Conservation (phyloP, 1,140 invertebrate genomes). For the Musca vetustissima region DNA sequence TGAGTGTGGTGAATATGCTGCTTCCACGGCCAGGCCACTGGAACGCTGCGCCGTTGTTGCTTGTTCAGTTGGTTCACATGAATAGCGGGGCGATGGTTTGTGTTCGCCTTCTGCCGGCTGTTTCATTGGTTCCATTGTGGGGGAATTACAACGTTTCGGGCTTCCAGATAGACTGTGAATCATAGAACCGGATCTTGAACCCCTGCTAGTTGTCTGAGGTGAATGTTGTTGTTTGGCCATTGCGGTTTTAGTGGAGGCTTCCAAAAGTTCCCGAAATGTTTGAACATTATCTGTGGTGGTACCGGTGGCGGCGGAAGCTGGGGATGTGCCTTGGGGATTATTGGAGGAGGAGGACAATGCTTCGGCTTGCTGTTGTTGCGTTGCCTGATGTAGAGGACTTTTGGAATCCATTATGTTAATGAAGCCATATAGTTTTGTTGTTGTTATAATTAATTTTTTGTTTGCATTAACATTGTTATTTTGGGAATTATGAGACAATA, state of each 20-base stretch:
- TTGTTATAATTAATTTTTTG: no score
- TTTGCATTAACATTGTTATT: no score
- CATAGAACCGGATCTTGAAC: background rate
- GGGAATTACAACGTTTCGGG: background rate
- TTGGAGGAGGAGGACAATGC: no score
- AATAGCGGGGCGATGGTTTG: no score
- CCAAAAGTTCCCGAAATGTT: no score
- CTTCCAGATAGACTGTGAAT: background rate
- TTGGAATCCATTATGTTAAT: conserved; percentile 6
- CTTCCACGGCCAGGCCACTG: background rate
- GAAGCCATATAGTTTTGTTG: background rate
- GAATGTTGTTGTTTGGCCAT: conserved; percentile 11
- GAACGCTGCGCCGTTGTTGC: conserved; percentile 25
- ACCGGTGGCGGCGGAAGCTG: no score
- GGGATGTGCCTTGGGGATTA: conserved; percentile 12
- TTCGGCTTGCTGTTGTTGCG: conserved; percentile 22
- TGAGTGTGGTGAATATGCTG: conserved; percentile 25
- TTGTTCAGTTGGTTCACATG: no score
- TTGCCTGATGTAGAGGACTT: background rate
- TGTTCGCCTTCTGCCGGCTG: background rate
- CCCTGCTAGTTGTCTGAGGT: conserved; percentile 28
- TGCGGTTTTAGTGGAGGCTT: no score
- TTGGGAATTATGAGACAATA: no score
- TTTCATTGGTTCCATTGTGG: background rate
- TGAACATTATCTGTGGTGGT: no score